phyloP scores from a whole-genome alignment of 2,113 vertebrate species.

The cat (Felis catus) region F.catus_Fca126_mat1.0 CM031412.1:198657001-198657500 shows the following conservation, averaged over 20 bases:
- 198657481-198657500: neutral
- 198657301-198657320: too few relatives aligned
- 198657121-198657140: neutral
- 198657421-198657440: too few relatives aligned
- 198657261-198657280: too few relatives aligned
- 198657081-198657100: neutral
- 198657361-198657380: too few relatives aligned
- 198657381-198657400: too few relatives aligned
- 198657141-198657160: neutral
- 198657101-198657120: neutral
- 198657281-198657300: too few relatives aligned
- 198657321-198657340: too few relatives aligned
- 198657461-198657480: too few relatives aligned
- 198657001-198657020: neutral
- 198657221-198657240: neutral
- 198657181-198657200: neutral
- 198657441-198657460: too few relatives aligned
- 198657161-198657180: neutral
- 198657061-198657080: neutral
- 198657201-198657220: neutral
- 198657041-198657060: neutral
- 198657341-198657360: too few relatives aligned
- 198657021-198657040: neutral
- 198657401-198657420: too few relatives aligned
- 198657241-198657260: too few relatives aligned